Conservation (phyloP, 2,888 invertebrate species). For the Augiades crinisus region DNA sequence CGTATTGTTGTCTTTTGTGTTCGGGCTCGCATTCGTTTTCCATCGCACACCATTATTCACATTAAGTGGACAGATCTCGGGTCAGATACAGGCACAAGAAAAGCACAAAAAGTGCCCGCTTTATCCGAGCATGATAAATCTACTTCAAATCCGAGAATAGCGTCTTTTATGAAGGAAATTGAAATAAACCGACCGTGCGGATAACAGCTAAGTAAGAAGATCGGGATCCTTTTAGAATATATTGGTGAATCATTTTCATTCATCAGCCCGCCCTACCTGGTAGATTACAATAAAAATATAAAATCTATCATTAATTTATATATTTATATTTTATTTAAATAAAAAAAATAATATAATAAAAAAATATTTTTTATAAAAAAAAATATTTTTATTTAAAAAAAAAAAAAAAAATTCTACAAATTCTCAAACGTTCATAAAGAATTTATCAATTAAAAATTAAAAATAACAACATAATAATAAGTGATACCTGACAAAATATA, state of each 20-base stretch:
- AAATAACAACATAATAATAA: slow-evolving; percentile 21
- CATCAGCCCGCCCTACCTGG: slow-evolving; percentile 49
- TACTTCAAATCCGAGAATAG: slow-evolving; percentile 82
- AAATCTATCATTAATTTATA: slow-evolving; percentile 25
- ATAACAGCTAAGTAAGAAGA: slow-evolving; percentile 80
- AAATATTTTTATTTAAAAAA: too few relatives aligned
- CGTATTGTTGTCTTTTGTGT: slow-evolving; percentile 80
- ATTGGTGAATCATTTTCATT: slow-evolving; percentile 78
- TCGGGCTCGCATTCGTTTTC: slow-evolving; percentile 77
- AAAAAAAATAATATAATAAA: too few relatives aligned
- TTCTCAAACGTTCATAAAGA: slow-evolving; percentile 18
- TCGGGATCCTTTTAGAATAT: slow-evolving; percentile 77
- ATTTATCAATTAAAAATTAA: slow-evolving; percentile 15
- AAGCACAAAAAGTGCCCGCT: slow-evolving; percentile 82
- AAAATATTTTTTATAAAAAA: too few relatives aligned
- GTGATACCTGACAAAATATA: slow-evolving; percentile 23
- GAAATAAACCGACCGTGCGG: slow-evolving; percentile 82
- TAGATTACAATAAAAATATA: slow-evolving; percentile 15
- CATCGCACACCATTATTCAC: slow-evolving; percentile 81
- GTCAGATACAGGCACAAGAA: slow-evolving; percentile 81
- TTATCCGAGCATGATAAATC: slow-evolving; percentile 82
- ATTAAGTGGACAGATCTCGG: slow-evolving; percentile 82
- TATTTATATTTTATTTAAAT: too few relatives aligned
- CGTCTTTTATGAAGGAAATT: slow-evolving; percentile 82
- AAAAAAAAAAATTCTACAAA: slow-evolving; percentile 28